These are phyloP conservation scores for Polydrusus tereticollis DNA, from an alignment of 2,888 invertebrate genomes.

Conservation along the genomic window DNA sequence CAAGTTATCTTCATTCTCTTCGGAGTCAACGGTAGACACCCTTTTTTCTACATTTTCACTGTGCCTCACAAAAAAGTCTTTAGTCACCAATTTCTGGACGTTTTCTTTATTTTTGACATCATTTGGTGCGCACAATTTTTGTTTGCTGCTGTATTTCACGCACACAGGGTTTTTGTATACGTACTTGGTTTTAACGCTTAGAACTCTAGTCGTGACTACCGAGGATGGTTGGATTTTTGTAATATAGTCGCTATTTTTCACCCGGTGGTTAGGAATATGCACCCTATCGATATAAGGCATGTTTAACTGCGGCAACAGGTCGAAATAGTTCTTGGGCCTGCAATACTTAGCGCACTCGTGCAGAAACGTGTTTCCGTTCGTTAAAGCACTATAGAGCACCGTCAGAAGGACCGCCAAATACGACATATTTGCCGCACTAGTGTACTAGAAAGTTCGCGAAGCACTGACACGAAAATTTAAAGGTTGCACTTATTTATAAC, in stretches of 20 bases:
- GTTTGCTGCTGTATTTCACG: slow-evolving; percentile 61
- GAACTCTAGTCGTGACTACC: slow-evolving; percentile 62
- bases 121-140: slow-evolving; percentile 53
- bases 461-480: neutral
- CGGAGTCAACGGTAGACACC: slow-evolving; percentile 19
- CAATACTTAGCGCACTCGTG: slow-evolving; percentile 58
- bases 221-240: slow-evolving; percentile 60
- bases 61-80: slow-evolving; percentile 60
- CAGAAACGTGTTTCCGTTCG: slow-evolving; percentile 19
- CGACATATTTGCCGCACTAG: slow-evolving; percentile 32
- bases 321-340: slow-evolving; percentile 61
- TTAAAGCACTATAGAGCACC: neutral
- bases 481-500: neutral
- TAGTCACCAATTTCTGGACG: slow-evolving; percentile 60
- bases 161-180: slow-evolving; percentile 64
- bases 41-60: slow-evolving; percentile 35
- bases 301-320: slow-evolving; percentile 60
- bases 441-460: neutral
- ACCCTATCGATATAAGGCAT: slow-evolving; percentile 61
- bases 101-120: slow-evolving; percentile 50
- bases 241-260: slow-evolving; percentile 5
- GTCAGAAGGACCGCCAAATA: neutral
- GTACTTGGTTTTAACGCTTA: slow-evolving; percentile 63
- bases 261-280: slow-evolving; percentile 57
- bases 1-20: slow-evolving; percentile 1